A percentile compares a stretch with the other conserved stretches of the same genome.
Evolutionary conservation across 2,797 vertebrate genomes (phyloP).

Genomic region (Lerista edwardsae): DNA sequence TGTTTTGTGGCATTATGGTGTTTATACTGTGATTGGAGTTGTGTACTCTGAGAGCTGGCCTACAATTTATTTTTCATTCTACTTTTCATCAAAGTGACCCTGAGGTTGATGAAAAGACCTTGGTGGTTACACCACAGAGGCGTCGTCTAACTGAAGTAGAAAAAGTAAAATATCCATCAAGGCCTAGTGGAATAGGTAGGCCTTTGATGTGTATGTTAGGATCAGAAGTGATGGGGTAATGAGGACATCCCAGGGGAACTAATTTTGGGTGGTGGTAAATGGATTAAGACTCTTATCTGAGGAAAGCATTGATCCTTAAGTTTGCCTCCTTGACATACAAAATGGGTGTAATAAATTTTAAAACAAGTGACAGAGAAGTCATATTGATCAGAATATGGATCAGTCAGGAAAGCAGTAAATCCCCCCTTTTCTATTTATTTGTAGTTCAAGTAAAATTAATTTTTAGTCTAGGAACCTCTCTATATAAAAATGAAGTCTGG

Average conservation of each 20-base stretch:
- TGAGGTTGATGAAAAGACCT: no score
- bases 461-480: rapidly evolving
- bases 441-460: rapidly evolving
- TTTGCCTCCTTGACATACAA: not conserved
- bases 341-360: not conserved
- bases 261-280: not conserved
- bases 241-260: not conserved
- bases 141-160: no score
- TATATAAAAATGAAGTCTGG: not conserved
- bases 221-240: no score
- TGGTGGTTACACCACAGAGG: no score
- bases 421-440: not conserved
- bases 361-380: not conserved
- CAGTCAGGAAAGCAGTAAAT: not conserved
- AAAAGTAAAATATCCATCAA: no score
- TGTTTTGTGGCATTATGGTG: no score
- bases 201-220: no score
- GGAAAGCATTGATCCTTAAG: not conserved
- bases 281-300: not conserved
- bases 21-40: not conserved
- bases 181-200: no score
- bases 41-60: not conserved
- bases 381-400: not conserved
- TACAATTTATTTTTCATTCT: not conserved
- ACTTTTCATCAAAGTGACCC: no score